Evolutionary conservation across 2,888 invertebrate genomes (phyloP).

Genomic region (Clostera curtula): DNA sequence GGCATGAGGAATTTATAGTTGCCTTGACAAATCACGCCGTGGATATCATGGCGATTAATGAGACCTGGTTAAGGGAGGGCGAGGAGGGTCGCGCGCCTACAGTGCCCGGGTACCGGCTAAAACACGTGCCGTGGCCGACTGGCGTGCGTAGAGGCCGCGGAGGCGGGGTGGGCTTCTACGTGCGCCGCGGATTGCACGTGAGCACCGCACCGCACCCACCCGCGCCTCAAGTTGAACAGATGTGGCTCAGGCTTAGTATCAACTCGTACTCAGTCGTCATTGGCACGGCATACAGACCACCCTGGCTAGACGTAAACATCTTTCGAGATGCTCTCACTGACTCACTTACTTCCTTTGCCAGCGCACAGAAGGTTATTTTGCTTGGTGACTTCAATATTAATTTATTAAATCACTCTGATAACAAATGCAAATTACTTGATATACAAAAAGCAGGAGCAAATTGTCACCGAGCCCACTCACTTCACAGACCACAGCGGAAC

Average conservation of each 20-base stretch:
- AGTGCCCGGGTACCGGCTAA: too few species aligned
- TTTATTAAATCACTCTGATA: neutral
- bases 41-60: too few species aligned
- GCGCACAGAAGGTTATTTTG: neutral
- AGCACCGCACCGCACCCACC: neutral
- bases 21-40: too few species aligned
- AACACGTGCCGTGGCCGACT: too few species aligned
- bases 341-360: neutral
- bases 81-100: too few species aligned
- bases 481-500: neutral
- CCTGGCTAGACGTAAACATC: neutral
- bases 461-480: neutral
- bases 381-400: slow-evolving; percentile 3
- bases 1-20: too few species aligned
- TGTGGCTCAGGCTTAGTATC: neutral
- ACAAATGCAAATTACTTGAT: neutral
- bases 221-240: neutral
- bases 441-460: neutral
- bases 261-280: neutral
- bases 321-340: neutral
- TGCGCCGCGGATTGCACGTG: neutral
- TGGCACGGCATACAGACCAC: slow-evolving; percentile 1
- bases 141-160: too few species aligned
- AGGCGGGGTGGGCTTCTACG: neutral
- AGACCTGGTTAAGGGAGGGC: too few species aligned